These are phyloP conservation scores for Oligia latruncula DNA, from an alignment of 2,888 invertebrate species.

Conservation along the genomic window DNA sequence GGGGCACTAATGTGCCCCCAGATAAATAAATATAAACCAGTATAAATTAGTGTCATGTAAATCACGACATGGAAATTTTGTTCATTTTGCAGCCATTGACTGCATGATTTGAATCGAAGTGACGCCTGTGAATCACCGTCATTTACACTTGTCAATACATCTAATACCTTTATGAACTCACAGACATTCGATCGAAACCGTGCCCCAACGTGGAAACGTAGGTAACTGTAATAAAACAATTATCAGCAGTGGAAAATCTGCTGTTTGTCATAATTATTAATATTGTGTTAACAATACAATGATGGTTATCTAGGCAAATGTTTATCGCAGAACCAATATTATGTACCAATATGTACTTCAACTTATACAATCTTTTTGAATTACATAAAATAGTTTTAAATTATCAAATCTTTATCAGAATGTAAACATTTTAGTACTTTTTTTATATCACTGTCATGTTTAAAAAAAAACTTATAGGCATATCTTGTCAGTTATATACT, in stretches of 20 bases:
- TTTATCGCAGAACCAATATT: slow-evolving; percentile 9
- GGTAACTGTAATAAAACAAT: slow-evolving; percentile 23
- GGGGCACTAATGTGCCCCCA: too few relatives aligned
- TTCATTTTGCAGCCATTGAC: slow-evolving; percentile 10
- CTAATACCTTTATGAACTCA: slow-evolving; percentile 9
- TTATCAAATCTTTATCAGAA: slow-evolving; percentile 27
- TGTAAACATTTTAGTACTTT: slow-evolving; percentile 14
- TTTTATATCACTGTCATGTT: slow-evolving; percentile 1
- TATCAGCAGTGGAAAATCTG: slow-evolving; percentile 52
- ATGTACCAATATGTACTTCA: slow-evolving; percentile 2
- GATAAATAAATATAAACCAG: background rate
- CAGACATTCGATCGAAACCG: slow-evolving; percentile 1
- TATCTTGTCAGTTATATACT: background rate
- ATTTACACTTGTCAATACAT: slow-evolving; percentile 8
- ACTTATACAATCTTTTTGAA: background rate
- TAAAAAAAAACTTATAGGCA: slow-evolving; percentile 1
- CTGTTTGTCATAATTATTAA: slow-evolving; percentile 40
- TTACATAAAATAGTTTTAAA: slow-evolving; percentile 8
- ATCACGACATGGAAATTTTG: slow-evolving; percentile 25
- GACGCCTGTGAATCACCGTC: background rate
- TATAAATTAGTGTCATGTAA: background rate
- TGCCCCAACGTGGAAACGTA: slow-evolving; percentile 33
- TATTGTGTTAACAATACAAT: slow-evolving; percentile 25
- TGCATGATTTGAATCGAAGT: slow-evolving; percentile 12
- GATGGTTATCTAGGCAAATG: slow-evolving; percentile 29